Conservation (phyloP, 2,113 vertebrate species). For the Platysternon megacephalum region DNA sequence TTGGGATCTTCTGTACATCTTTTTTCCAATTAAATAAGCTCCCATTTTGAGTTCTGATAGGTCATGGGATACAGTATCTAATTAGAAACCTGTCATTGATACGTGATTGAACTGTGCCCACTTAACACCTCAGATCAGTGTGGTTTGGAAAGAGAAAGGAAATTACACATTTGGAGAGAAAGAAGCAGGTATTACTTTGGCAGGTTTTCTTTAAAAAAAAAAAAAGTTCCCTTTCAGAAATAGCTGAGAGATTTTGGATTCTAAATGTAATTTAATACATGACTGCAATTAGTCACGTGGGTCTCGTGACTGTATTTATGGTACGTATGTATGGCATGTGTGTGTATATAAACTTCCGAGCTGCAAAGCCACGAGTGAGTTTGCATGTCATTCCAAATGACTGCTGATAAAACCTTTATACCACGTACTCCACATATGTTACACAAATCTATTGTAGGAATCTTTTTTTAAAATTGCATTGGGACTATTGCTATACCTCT, state of each 20-base stretch:
- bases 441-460: constrained; percentile 19
- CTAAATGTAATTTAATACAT: background rate
- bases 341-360: background rate
- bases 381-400: background rate
- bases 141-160: background rate
- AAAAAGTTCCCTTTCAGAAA: background rate
- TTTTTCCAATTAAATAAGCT: background rate
- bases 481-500: constrained; percentile 31
- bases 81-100: background rate
- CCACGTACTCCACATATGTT: background rate
- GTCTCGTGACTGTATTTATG: background rate
- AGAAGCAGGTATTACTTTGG: background rate
- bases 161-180: background rate
- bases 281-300: background rate
- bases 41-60: accelerated
- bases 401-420: background rate
- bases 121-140: background rate
- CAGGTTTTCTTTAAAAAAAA: background rate
- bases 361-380: background rate
- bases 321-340: background rate
- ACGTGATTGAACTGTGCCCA: background rate
- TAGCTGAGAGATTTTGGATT: background rate
- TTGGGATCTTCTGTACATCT: background rate
- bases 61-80: background rate
- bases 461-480: constrained; percentile 43